Percentiles rank a stretch among this genome's conserved stretches.
Evolutionary conservation across 1,140 invertebrate species (phyloP).

Genomic region (Cardiocondyla obscurior): DNA sequence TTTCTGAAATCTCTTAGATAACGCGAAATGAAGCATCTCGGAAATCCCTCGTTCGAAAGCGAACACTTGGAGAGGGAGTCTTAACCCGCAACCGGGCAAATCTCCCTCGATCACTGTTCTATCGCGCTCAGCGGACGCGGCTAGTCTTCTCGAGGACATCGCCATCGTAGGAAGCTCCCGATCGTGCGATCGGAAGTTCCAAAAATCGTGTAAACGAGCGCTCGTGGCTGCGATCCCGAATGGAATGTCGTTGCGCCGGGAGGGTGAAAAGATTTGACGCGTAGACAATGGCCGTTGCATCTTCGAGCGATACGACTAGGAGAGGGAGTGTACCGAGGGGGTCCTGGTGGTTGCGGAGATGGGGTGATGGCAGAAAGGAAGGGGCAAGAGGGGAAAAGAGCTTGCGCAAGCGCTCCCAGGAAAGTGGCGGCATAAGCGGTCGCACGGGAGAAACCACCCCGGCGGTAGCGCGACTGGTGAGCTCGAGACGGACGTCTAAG

Average conservation of each 20-base stretch:
- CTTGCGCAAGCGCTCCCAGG: conserved; percentile 66
- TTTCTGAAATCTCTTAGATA: conserved; percentile 20
- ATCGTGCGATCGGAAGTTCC: conserved; percentile 38
- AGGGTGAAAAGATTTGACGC: conserved; percentile 79
- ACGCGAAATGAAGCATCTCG: conserved; percentile 7
- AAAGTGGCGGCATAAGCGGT: conserved; percentile 74
- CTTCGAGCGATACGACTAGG: conserved; percentile 56
- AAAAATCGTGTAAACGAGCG: conserved; percentile 50
- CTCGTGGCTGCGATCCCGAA: conserved; percentile 3
- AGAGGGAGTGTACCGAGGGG: conserved; percentile 25
- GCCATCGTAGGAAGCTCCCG: conserved; percentile 22
- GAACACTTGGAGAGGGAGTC: background rate
- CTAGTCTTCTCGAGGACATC: conserved; percentile 22
- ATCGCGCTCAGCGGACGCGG: background rate
- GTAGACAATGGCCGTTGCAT: conserved; percentile 79
- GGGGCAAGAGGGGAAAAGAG: background rate
- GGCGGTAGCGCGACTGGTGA: conserved; percentile 43
- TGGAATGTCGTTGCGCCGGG: conserved; percentile 35
- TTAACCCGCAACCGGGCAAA: conserved; percentile 27
- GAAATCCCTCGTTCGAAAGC: conserved; percentile 20
- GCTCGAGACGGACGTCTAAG: conserved; percentile 8
- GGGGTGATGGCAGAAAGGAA: conserved; percentile 39
- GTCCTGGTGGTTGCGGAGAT: conserved; percentile 51
- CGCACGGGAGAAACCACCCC: conserved; percentile 68
- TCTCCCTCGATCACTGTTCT: conserved; percentile 33